Conservation (phyloP, 2,113 vertebrate genomes). For the Nesogale talazaci region DNA sequence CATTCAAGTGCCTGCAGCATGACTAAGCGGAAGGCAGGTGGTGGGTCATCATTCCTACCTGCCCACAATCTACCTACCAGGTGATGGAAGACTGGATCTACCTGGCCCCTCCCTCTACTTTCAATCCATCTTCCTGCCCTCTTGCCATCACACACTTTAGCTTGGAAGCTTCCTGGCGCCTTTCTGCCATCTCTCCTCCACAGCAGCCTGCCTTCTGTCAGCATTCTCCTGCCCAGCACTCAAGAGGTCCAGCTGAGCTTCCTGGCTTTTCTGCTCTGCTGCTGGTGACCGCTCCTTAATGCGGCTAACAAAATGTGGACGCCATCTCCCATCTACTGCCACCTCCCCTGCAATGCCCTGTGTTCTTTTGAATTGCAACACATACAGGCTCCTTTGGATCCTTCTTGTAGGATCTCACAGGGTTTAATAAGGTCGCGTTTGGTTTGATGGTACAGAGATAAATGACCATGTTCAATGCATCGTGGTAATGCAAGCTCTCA, state of each 20-base stretch:
- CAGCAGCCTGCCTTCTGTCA: neutral
- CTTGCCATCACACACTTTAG: neutral
- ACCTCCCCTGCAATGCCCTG: neutral
- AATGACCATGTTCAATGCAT: neutral
- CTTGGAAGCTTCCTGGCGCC: neutral
- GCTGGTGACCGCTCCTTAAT: neutral
- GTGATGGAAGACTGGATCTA: neutral
- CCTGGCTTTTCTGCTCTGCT: neutral
- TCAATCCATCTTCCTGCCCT: neutral
- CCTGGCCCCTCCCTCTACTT: neutral
- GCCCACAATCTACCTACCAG: neutral
- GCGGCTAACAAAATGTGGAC: neutral
- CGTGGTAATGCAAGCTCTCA: neutral
- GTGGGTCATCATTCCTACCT: neutral
- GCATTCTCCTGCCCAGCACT: neutral
- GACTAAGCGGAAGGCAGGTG: neutral
- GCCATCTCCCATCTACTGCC: too few relatives aligned
- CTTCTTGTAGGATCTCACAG: neutral
- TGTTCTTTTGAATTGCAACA: neutral
- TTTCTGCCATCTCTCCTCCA: neutral
- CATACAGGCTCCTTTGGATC: constrained; percentile 18
- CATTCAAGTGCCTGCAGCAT: neutral
- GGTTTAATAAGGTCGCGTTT: neutral
- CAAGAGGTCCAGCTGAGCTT: neutral
- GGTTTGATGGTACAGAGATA: neutral